phyloP scores from a whole-genome alignment of 35 echinoderm and acorn worm genomes.

The Anneissia japonica region DNA sequence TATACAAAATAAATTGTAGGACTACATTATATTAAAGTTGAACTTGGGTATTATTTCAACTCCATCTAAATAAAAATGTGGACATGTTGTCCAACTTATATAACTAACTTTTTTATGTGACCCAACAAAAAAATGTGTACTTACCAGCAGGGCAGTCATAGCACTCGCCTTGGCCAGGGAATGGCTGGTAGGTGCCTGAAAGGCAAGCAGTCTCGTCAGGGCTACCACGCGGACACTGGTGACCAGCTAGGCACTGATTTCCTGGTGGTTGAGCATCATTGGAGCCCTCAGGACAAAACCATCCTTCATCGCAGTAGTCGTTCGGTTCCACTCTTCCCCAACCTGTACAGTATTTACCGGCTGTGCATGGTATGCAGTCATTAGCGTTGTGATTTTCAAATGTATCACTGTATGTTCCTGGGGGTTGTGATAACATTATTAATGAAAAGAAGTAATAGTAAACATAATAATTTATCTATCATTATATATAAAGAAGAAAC shows the following conservation, averaged over 20 bases:
- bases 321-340: conserved; percentile 74
- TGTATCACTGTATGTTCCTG: conserved; percentile 67
- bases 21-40: no score
- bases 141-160: conserved; percentile 71
- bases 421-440: not conserved
- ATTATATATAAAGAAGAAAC: not conserved
- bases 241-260: conserved; percentile 76
- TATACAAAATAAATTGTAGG: no score
- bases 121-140: not conserved
- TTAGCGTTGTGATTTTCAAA: conserved; percentile 58
- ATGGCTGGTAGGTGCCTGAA: conserved; percentile 80
- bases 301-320: conserved; percentile 84
- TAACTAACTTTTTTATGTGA: no score
- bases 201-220: conserved; percentile 69
- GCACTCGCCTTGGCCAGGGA: conserved; percentile 65
- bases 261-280: conserved; percentile 83
- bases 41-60: no score
- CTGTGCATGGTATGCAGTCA: conserved; percentile 87
- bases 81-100: no score
- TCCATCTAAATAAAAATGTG: no score
- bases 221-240: conserved; percentile 77
- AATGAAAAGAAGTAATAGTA: no score
- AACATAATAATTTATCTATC: not conserved
- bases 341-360: conserved; percentile 83
- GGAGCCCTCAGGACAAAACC: conserved; percentile 80